A percentile compares a stretch with the other conserved stretches of the same genome.
These are phyloP conservation scores for Eulithis prunata DNA, from an alignment of 2,888 invertebrate genomes.

Conservation along the genomic window DNA sequence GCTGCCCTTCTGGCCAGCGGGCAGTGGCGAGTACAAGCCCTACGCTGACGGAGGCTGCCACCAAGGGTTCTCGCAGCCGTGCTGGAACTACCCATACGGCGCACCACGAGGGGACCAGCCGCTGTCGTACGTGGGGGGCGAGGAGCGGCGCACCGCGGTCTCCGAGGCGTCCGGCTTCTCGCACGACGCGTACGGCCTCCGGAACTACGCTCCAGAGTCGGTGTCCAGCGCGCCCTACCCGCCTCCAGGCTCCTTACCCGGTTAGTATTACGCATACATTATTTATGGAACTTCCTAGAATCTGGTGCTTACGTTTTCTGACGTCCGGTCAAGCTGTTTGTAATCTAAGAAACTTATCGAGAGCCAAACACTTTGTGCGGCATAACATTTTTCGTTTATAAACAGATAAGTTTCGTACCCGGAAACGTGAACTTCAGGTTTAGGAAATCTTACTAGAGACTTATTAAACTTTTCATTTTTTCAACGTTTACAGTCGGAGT, in stretches of 20 bases:
- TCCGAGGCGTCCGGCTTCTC: constrained; percentile 87
- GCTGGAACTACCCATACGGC: constrained; percentile 89
- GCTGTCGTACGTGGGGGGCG: constrained; percentile 88
- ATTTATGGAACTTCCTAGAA: constrained; percentile 51
- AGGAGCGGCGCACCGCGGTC: constrained; percentile 87
- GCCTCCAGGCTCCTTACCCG: constrained; percentile 88
- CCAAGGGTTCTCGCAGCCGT: constrained; percentile 88
- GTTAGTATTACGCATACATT: constrained; percentile 67
- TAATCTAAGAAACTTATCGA: constrained; percentile 77
- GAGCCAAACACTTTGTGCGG: constrained; percentile 57
- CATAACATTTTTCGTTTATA: constrained; percentile 76
- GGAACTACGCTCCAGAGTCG: constrained; percentile 90
- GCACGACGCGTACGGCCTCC: constrained; percentile 90
- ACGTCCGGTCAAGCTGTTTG: constrained; percentile 70
- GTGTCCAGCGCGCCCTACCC: constrained; percentile 91
- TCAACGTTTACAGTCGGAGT: constrained; percentile 32
- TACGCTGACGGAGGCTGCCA: constrained; percentile 86
- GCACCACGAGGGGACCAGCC: constrained; percentile 87
- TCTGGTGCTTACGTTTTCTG: constrained; percentile 64
- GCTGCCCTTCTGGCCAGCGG: constrained; percentile 88
- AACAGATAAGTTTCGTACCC: constrained; percentile 60
- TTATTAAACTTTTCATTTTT: constrained; percentile 29
- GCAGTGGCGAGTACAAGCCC: constrained; percentile 86
- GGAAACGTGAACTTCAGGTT: constrained; percentile 44
- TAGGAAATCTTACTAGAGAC: constrained; percentile 28